Evolutionary conservation across 2,888 invertebrate genomes (phyloP).

Genomic region (Zhuqinia jingwanae): DNA sequence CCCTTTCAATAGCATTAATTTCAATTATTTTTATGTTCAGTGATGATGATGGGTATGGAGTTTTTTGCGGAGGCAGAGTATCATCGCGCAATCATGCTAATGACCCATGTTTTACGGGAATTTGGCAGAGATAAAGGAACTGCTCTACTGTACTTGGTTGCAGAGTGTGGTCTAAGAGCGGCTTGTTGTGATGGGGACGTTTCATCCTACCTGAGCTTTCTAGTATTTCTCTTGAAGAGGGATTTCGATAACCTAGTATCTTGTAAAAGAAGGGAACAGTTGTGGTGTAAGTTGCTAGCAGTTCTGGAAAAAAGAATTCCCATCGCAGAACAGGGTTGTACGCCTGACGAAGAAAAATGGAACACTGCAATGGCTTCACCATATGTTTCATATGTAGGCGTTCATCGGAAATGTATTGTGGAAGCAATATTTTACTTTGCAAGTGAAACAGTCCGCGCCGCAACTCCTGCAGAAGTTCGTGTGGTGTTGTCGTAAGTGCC

Average conservation of each 20-base stretch:
- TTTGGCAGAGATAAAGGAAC: constrained; percentile 76
- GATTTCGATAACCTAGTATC: constrained; percentile 66
- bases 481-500: constrained; percentile 69
- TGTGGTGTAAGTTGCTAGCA: constrained; percentile 74
- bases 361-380: constrained; percentile 59
- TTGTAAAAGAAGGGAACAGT: constrained; percentile 38
- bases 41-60: constrained; percentile 78
- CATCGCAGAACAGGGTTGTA: constrained; percentile 62
- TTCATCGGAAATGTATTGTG: constrained; percentile 74
- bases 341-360: constrained; percentile 68
- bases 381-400: constrained; percentile 74
- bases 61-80: constrained; percentile 75
- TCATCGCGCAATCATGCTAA: constrained; percentile 76
- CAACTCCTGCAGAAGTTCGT: constrained; percentile 59
- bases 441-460: constrained; percentile 60
- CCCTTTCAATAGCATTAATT: too few relatives aligned
- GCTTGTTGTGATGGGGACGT: constrained; percentile 75
- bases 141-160: constrained; percentile 71
- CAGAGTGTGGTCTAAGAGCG: constrained; percentile 75
- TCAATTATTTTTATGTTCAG: constrained; percentile 52
- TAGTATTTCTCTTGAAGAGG: constrained; percentile 75
- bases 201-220: constrained; percentile 75
- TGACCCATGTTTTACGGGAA: constrained; percentile 78
- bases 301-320: constrained; percentile 74
- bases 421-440: constrained; percentile 73